phyloP scores from a whole-genome alignment of 2,113 vertebrate species.

The Ophiodon elongatus region DNA sequence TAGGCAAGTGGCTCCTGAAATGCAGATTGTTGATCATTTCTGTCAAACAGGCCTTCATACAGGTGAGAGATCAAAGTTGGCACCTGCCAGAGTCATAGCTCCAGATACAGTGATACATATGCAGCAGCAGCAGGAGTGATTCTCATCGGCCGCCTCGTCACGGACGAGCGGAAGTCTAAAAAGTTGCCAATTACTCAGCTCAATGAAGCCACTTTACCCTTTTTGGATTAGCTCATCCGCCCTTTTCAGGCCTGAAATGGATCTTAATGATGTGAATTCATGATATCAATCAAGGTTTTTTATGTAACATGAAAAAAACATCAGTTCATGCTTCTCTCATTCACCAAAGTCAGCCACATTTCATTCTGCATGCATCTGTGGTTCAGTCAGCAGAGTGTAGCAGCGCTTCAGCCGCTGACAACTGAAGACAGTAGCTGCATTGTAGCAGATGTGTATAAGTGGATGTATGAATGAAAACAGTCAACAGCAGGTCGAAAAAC shows the following conservation, averaged over 20 bases:
- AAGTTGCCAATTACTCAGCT: conserved; percentile 33
- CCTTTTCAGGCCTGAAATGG: conserved; percentile 8
- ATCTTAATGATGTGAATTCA: conserved; percentile 28
- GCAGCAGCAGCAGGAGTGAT: conserved; percentile 9
- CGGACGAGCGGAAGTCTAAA: conserved; percentile 4
- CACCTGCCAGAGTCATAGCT: conserved; percentile 28
- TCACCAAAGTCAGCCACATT: background rate
- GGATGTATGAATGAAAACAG: conserved; percentile 24
- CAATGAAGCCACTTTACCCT: conserved; percentile 17
- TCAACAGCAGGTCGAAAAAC: conserved; percentile 10
- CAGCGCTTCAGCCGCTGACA: background rate
- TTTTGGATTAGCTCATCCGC: background rate
- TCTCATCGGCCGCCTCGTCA: conserved; percentile 48
- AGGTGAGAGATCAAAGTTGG: conserved; percentile 21
- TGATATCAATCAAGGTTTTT: background rate
- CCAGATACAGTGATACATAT: conserved; percentile 1
- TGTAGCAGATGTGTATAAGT: background rate
- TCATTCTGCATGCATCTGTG: conserved; percentile 5
- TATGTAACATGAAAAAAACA: conserved; percentile 22
- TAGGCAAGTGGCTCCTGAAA: conserved; percentile 71
- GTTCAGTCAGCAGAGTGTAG: background rate
- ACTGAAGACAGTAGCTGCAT: background rate
- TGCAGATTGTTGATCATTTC: conserved; percentile 54
- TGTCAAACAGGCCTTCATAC: conserved; percentile 26
- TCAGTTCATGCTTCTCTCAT: conserved; percentile 1